phyloP scores from a whole-genome alignment of 2,888 invertebrate species.

The Meteorus cinctellus region DNA sequence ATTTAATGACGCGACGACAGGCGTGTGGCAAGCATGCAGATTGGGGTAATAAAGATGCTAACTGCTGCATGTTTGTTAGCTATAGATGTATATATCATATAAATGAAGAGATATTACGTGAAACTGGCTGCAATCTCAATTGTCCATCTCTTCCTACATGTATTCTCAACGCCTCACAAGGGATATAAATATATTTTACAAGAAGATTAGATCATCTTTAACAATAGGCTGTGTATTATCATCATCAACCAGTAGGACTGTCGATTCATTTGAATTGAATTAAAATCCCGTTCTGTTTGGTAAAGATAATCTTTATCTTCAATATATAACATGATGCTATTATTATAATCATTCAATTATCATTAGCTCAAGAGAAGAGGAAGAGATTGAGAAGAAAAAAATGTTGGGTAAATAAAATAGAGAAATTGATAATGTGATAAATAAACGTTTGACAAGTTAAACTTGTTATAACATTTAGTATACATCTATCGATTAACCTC shows the following conservation, averaged over 20 bases:
- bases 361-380: slow-evolving; percentile 61
- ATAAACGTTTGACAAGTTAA: not conserved
- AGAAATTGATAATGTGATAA: not conserved
- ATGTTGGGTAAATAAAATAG: slow-evolving; percentile 6
- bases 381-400: not conserved
- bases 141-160: slow-evolving; percentile 21
- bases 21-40: slow-evolving; percentile 34
- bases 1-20: slow-evolving; percentile 23
- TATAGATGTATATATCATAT: slow-evolving; percentile 10
- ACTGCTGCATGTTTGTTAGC: slow-evolving; percentile 26
- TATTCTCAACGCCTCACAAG: not conserved
- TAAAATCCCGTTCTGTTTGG: not conserved
- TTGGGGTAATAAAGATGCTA: slow-evolving; percentile 35
- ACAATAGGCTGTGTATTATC: slow-evolving; percentile 36
- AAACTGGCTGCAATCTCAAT: slow-evolving; percentile 12
- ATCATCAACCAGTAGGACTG: slow-evolving; percentile 23
- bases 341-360: slow-evolving; percentile 67
- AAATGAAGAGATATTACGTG: slow-evolving; percentile 32
- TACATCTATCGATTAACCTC: slow-evolving; percentile 7
- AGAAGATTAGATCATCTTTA: slow-evolving; percentile 28
- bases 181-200: slow-evolving; percentile 8
- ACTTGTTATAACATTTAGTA: not conserved
- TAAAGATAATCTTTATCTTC: not conserved
- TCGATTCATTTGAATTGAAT: slow-evolving; percentile 48
- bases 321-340: slow-evolving; percentile 42